These are phyloP conservation scores for Mythimna lalbum DNA, from an alignment of 2,888 invertebrate genomes.

Conservation along the genomic window DNA sequence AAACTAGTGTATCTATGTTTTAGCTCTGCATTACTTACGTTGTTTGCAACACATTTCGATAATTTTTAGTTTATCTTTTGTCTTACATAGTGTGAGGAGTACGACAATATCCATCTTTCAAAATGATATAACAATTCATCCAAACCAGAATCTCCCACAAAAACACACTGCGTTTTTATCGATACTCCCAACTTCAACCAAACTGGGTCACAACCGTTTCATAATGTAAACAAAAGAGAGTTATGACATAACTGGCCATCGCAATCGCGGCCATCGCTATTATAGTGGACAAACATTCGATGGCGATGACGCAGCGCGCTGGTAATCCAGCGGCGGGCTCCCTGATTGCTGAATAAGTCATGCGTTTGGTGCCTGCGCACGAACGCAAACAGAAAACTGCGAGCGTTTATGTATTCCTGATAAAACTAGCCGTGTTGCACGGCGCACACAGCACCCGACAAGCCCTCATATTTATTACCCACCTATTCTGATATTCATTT, in stretches of 20 bases:
- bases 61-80: conserved; percentile 6
- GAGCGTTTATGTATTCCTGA: conserved; percentile 53
- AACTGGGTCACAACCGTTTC: conserved; percentile 23
- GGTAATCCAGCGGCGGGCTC: conserved; percentile 61
- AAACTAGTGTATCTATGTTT: background rate
- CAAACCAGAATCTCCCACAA: conserved; percentile 12
- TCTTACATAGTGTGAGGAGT: background rate
- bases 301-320: conserved; percentile 19
- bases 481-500: conserved; percentile 33
- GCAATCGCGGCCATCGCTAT: conserved; percentile 46
- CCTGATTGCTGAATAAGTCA: conserved; percentile 67
- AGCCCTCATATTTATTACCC: conserved; percentile 39
- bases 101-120: background rate
- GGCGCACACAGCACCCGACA: conserved; percentile 4
- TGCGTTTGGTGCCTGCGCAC: conserved; percentile 64
- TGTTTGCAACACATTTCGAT: background rate
- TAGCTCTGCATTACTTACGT: background rate
- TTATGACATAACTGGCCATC: conserved; percentile 46
- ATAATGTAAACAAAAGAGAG: conserved; percentile 41
- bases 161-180: conserved; percentile 25
- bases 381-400: conserved; percentile 66
- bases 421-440: conserved; percentile 45
- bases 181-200: background rate
- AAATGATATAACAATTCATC: background rate
- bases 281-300: conserved; percentile 69